phyloP scores from a whole-genome alignment of 92 coral and sea anemone genomes.

The Paragorgia papillata region DNA sequence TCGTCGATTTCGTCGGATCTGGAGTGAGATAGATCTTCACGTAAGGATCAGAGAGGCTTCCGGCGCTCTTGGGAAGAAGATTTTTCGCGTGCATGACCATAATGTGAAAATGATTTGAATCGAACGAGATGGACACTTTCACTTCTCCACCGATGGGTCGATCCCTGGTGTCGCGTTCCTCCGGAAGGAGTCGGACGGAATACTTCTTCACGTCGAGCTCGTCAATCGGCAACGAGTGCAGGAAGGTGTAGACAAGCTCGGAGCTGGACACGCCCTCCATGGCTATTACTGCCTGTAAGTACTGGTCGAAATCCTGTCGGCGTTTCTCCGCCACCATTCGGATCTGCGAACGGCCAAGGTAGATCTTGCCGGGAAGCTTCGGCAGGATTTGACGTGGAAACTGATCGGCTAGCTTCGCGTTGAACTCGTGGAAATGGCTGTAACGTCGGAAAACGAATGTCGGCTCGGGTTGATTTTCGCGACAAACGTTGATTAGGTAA shows the following conservation, averaged over 20 bases:
- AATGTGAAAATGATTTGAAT: slow-evolving; percentile 68
- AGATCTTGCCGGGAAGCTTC: slow-evolving; percentile 88
- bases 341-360: slow-evolving; percentile 95
- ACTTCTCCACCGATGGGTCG: slow-evolving; percentile 75
- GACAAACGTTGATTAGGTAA: slow-evolving; percentile 86
- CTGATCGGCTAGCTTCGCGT: slow-evolving; percentile 76
- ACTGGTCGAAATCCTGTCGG: slow-evolving; percentile 84
- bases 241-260: slow-evolving; percentile 87
- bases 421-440: slow-evolving; percentile 89
- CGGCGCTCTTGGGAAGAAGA: slow-evolving; percentile 76
- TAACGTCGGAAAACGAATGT: slow-evolving; percentile 95
- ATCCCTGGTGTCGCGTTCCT: slow-evolving; percentile 76
- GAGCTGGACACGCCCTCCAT: slow-evolving; percentile 78
- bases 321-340: slow-evolving; percentile 97
- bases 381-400: slow-evolving; percentile 83
- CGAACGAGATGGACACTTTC: slow-evolving; percentile 79
- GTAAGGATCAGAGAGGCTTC: slow-evolving; percentile 87
- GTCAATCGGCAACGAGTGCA: slow-evolving; percentile 78
- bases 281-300: slow-evolving; percentile 76
- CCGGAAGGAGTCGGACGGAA: slow-evolving; percentile 83
- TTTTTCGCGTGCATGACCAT: slow-evolving; percentile 97
- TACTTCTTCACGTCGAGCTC: slow-evolving; percentile 75
- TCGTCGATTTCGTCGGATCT: slow-evolving; percentile 86
- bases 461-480: slow-evolving; percentile 67
- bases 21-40: slow-evolving; percentile 96